Evolutionary conservation across 2,888 invertebrate genomes (phyloP).

Genomic region (Cerceris ruficornis): DNA sequence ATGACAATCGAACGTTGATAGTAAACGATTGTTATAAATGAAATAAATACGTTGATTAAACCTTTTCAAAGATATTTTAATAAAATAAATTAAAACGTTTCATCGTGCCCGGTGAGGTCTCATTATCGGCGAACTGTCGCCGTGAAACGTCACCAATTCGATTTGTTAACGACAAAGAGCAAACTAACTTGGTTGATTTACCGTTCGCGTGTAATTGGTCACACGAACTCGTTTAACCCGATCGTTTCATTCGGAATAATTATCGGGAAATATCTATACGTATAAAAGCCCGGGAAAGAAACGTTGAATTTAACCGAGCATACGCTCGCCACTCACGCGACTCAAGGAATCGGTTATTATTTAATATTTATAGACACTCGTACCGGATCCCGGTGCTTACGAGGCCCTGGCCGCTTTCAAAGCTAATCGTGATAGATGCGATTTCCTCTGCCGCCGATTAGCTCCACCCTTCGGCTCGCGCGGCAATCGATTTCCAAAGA

Average conservation of each 20-base stretch:
- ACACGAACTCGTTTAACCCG: background rate
- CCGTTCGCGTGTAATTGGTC: constrained; percentile 17
- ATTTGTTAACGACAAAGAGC: too few species aligned
- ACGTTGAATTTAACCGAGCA: background rate
- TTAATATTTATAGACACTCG: constrained; percentile 50
- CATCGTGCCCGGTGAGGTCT: background rate
- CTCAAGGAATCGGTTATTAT: constrained; percentile 9
- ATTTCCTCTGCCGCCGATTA: constrained; percentile 42
- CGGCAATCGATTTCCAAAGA: constrained; percentile 45
- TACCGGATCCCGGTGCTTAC: constrained; percentile 63
- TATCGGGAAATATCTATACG: background rate
- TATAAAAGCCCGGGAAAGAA: too few species aligned
- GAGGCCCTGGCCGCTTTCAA: constrained; percentile 64
- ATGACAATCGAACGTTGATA: too few species aligned
- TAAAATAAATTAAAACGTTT: background rate
- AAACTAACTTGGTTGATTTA: too few species aligned
- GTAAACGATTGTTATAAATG: too few species aligned
- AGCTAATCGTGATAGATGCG: constrained; percentile 61
- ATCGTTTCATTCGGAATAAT: background rate
- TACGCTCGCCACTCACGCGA: background rate
- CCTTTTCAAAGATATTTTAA: too few species aligned
- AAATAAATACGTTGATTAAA: too few species aligned
- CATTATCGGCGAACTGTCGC: too few species aligned
- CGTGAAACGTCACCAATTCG: too few species aligned
- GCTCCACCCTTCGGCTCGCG: constrained; percentile 58